Percentiles rank a stretch among this genome's conserved stretches.
Conservation (phyloP, 1,140 invertebrate species). For the Tenebrio molitor region DNA sequence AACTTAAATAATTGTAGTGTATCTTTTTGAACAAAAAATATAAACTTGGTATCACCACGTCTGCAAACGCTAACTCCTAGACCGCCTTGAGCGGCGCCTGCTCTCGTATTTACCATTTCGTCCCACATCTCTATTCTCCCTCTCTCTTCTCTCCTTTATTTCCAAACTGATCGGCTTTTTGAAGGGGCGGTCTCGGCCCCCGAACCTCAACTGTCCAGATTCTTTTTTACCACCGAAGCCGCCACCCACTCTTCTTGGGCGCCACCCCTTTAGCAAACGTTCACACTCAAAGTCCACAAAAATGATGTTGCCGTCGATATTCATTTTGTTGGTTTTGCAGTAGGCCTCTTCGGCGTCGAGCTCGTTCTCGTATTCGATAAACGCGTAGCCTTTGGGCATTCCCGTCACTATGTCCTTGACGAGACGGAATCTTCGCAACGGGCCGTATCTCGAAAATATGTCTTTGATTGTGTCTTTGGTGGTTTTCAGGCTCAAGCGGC, state of each 20-base stretch:
- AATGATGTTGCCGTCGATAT: slow-evolving; percentile 74
- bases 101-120: slow-evolving; percentile 27
- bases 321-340: slow-evolving; percentile 70
- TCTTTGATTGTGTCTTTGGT: slow-evolving; percentile 72
- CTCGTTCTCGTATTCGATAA: slow-evolving; percentile 83
- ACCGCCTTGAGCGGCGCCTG: not conserved
- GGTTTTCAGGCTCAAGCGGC: slow-evolving; percentile 81
- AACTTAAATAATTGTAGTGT: no score
- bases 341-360: slow-evolving; percentile 74
- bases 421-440: slow-evolving; percentile 76
- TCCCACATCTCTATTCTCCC: slow-evolving; percentile 8
- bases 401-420: slow-evolving; percentile 83
- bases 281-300: slow-evolving; percentile 80
- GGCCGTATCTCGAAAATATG: slow-evolving; percentile 78
- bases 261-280: slow-evolving; percentile 81
- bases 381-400: slow-evolving; percentile 86
- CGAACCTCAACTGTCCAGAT: slow-evolving; percentile 90
- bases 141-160: slow-evolving; percentile 51
- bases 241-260: slow-evolving; percentile 86
- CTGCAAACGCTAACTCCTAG: slow-evolving; percentile 32
- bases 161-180: slow-evolving; percentile 72
- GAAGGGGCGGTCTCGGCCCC: slow-evolving; percentile 82
- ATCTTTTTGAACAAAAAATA: no score
- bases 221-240: slow-evolving; percentile 90
- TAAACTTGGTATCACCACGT: no score